Conservation (phyloP, 2,113 vertebrate species). For the Neopipo cinnamomea region DNA sequence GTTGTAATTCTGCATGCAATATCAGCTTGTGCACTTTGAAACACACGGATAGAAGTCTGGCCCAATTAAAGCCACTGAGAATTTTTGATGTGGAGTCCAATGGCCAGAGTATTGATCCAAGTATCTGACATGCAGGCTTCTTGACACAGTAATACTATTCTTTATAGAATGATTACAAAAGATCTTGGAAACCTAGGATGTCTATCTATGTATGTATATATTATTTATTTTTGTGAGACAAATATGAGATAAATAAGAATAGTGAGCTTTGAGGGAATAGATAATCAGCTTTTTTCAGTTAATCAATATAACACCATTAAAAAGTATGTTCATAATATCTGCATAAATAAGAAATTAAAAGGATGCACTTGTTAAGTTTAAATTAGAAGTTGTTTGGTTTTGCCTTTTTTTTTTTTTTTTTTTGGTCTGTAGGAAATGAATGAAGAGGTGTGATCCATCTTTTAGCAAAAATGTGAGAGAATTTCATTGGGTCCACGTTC, state of each 20-base stretch:
- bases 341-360: background rate
- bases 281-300: background rate
- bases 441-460: background rate
- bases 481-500: background rate
- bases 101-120: background rate
- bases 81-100: background rate
- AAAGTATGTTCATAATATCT: background rate
- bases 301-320: background rate
- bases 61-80: background rate
- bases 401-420: background rate
- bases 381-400: background rate
- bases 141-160: background rate
- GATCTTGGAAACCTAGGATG: background rate
- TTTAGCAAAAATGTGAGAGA: background rate
- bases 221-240: background rate
- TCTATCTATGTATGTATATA: accelerated
- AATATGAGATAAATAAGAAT: background rate
- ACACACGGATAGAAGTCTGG: background rate
- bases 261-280: background rate
- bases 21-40: background rate
- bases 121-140: background rate
- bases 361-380: background rate
- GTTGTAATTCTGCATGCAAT: background rate
- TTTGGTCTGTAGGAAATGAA: background rate
- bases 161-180: background rate